Evolutionary conservation across 2,888 invertebrate genomes (phyloP).

Genomic region (Loripinus fragilis): DNA sequence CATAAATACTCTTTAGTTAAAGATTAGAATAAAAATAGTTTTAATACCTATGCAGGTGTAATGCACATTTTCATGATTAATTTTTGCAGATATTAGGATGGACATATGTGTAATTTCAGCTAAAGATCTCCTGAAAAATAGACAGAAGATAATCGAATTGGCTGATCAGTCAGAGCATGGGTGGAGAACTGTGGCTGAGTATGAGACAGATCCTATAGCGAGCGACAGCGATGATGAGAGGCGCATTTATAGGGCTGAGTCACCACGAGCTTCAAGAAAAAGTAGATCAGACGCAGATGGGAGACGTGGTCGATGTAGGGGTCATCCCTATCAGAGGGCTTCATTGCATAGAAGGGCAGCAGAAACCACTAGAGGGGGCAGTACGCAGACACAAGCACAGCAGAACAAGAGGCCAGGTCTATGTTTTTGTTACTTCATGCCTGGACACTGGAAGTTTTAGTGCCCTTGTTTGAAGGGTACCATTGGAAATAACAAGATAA

Average conservation of each 20-base stretch:
- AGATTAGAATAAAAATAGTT: too few species aligned
- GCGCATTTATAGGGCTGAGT: neutral
- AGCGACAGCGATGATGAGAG: neutral
- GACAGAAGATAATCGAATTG: constrained; percentile 9
- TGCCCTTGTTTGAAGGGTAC: neutral
- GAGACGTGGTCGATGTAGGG: neutral
- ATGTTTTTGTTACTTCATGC: neutral
- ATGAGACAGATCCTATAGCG: neutral
- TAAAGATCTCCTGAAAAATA: too few species aligned
- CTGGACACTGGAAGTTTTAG: constrained; percentile 2
- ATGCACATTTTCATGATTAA: too few species aligned
- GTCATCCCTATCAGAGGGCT: neutral
- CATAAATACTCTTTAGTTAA: too few species aligned
- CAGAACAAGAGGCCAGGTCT: neutral
- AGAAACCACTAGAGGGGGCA: neutral
- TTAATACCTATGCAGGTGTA: too few species aligned
- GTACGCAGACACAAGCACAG: neutral
- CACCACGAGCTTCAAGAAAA: neutral
- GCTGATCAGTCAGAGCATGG: constrained; percentile 9
- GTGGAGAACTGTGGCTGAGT: neutral
- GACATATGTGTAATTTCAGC: too few species aligned
- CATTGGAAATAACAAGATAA: neutral
- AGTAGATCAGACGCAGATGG: neutral
- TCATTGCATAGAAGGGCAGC: neutral
- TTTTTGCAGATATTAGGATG: too few species aligned